phyloP scores from a whole-genome alignment of 2,888 invertebrate species.

The Drosophila seclusa region DNA sequence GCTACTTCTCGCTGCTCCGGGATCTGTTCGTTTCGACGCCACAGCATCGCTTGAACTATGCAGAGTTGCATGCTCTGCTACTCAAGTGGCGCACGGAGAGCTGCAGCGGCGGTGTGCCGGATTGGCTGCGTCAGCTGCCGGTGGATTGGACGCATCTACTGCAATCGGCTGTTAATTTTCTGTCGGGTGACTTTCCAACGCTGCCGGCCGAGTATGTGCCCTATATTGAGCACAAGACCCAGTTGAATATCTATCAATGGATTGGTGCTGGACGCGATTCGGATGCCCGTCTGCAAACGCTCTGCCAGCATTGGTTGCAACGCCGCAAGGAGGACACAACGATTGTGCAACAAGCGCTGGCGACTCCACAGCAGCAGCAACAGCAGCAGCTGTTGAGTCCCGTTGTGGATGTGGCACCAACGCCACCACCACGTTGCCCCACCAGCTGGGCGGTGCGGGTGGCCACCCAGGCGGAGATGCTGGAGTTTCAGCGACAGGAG shows the following conservation, averaged over 20 bases:
- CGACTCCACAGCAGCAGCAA: constrained; percentile 28
- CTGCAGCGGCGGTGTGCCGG: constrained; percentile 86
- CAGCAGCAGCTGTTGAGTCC: constrained; percentile 21
- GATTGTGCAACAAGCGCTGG: constrained; percentile 6
- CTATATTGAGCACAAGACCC: constrained; percentile 92
- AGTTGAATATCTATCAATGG: constrained; percentile 90
- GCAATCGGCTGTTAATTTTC: constrained; percentile 92
- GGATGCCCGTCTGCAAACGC: constrained; percentile 90
- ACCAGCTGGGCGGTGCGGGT: constrained; percentile 94
- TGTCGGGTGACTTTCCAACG: constrained; percentile 92
- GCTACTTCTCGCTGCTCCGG: constrained; percentile 94
- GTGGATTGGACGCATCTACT: constrained; percentile 91
- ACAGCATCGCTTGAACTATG: constrained; percentile 93
- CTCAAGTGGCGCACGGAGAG: constrained; percentile 88
- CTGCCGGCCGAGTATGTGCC: constrained; percentile 95
- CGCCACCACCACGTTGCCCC: constrained; percentile 88
- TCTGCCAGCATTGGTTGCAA: constrained; percentile 93
- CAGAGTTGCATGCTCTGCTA: constrained; percentile 90
- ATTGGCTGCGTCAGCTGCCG: constrained; percentile 85
- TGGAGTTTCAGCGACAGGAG: constrained; percentile 92
- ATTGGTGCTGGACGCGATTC: constrained; percentile 97
- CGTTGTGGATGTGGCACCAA: constrained; percentile 82
- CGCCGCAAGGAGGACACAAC: constrained; percentile 85
- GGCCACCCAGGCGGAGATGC: constrained; percentile 91
- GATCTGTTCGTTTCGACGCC: constrained; percentile 94